Percentiles rank a stretch among this genome's conserved stretches.
These are phyloP conservation scores for Phyto melanocephala DNA, from an alignment of 2,888 invertebrate genomes.

Conservation along the genomic window DNA sequence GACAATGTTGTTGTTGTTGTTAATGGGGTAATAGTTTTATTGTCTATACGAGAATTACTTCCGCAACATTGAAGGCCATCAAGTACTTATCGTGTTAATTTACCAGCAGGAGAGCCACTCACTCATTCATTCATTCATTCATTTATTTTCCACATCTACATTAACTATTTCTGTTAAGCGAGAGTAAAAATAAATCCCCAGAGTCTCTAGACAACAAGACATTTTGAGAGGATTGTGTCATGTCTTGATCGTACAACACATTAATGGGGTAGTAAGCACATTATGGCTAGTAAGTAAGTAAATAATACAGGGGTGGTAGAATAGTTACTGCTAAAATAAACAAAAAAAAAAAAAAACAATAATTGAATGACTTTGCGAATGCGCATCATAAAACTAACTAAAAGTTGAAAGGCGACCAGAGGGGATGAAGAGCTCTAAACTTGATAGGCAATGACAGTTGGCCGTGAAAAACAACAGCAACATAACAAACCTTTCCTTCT, in stretches of 20 bases:
- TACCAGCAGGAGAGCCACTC: conserved; percentile 68
- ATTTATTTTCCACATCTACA: not conserved
- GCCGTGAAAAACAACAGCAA: conserved; percentile 56
- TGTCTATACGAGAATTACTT: conserved; percentile 71
- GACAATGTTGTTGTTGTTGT: conserved; percentile 16
- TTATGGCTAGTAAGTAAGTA: not conserved
- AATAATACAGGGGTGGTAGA: conserved; percentile 7
- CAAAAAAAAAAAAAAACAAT: conserved; percentile 22
- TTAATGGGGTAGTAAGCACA: conserved; percentile 51
- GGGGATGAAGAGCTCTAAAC: conserved; percentile 22
- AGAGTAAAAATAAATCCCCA: conserved; percentile 60
- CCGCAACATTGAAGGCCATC: conserved; percentile 76
- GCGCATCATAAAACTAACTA: conserved; percentile 34
- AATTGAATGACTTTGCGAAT: conserved; percentile 55
- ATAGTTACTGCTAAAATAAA: conserved; percentile 27
- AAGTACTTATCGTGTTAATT: conserved; percentile 78
- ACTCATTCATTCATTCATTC: not conserved
- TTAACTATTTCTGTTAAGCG: not conserved
- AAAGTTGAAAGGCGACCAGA: not conserved
- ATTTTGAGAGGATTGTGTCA: not conserved
- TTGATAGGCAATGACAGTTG: conserved; percentile 59
- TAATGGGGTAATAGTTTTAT: conserved; percentile 64
- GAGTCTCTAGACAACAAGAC: conserved; percentile 14
- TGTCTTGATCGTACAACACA: conserved; percentile 25
- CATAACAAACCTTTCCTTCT: conserved; percentile 25